Percentiles rank a stretch among this genome's conserved stretches.
Evolutionary conservation across 2,797 vertebrate species (phyloP).

Genomic region (Okamejei kenojei): DNA sequence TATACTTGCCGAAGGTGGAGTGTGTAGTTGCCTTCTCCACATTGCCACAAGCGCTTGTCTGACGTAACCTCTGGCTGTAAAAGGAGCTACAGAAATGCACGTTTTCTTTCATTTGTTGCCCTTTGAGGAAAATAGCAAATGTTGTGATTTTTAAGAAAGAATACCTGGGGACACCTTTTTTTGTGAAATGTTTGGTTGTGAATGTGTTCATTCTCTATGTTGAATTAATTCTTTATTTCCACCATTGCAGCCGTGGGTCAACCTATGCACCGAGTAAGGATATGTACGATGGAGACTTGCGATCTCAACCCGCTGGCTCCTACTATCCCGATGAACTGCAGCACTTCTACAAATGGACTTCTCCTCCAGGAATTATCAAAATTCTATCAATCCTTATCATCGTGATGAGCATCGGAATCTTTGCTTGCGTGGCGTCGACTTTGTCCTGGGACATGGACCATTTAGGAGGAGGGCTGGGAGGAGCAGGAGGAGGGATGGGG

Average conservation of each 20-base stretch:
- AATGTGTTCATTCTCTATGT: neutral
- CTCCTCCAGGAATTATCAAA: slow-evolving; percentile 82
- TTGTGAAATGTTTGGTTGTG: neutral
- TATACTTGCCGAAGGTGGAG: no score
- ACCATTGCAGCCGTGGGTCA: slow-evolving; percentile 49
- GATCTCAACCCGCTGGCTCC: slow-evolving; percentile 62
- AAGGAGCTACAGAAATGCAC: no score
- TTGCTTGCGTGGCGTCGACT: slow-evolving; percentile 81
- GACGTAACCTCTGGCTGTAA: no score
- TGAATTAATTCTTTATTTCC: neutral
- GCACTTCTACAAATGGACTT: slow-evolving; percentile 77
- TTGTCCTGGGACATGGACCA: slow-evolving; percentile 75
- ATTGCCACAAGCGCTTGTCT: no score
- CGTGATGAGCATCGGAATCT: slow-evolving; percentile 75
- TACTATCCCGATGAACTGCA: slow-evolving; percentile 69
- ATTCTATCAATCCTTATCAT: slow-evolving; percentile 75
- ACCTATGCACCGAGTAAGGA: slow-evolving; percentile 59
- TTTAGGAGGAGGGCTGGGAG: slow-evolving; percentile 46
- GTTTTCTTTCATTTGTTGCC: neutral
- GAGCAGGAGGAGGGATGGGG: slow-evolving; percentile 47
- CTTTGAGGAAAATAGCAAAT: neutral
- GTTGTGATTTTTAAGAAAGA: neutral
- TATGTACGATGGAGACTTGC: slow-evolving; percentile 55
- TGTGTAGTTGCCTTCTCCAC: no score
- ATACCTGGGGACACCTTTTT: neutral